Conservation (phyloP, 2,888 invertebrate species). For the Lepidochrysops patricia region DNA sequence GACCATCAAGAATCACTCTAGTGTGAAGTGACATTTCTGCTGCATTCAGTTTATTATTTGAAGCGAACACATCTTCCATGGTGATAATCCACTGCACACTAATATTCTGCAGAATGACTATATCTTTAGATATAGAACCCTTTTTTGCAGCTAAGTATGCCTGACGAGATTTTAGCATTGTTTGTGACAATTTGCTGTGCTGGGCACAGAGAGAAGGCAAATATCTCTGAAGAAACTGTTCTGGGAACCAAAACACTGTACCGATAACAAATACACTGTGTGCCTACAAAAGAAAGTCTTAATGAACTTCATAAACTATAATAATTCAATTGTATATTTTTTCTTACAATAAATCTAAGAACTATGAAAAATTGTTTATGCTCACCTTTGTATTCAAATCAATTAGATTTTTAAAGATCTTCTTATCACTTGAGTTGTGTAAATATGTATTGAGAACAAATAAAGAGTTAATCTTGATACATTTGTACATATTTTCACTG, state of each 20-base stretch:
- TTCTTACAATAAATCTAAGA: too few relatives aligned
- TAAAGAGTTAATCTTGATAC: constrained; percentile 79
- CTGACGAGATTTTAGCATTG: constrained; percentile 68
- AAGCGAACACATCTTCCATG: constrained; percentile 53
- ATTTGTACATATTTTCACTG: constrained; percentile 70
- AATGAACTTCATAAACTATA: too few relatives aligned
- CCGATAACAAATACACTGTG: constrained; percentile 86
- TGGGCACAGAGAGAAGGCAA: constrained; percentile 73
- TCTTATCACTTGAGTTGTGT: constrained; percentile 86
- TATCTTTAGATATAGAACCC: constrained; percentile 77
- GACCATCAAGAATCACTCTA: constrained; percentile 68
- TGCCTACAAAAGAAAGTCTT: constrained; percentile 70
- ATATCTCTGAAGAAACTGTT: constrained; percentile 82
- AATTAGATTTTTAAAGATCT: constrained; percentile 80
- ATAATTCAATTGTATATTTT: constrained; percentile 9
- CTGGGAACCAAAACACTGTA: constrained; percentile 89
- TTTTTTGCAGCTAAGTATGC: constrained; percentile 73
- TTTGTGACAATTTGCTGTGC: constrained; percentile 59
- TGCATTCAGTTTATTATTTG: constrained; percentile 51
- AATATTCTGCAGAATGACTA: constrained; percentile 53
- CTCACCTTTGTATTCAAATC: constrained; percentile 85
- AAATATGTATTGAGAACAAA: constrained; percentile 80
- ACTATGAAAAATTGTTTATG: too few relatives aligned
- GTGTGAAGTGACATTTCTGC: constrained; percentile 60
- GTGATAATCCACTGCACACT: constrained; percentile 54